A percentile compares a stretch with the other conserved stretches of the same genome.
These are phyloP conservation scores for Philopotamus ludificatus DNA, from an alignment of 1,140 invertebrate genomes.

Conservation along the genomic window DNA sequence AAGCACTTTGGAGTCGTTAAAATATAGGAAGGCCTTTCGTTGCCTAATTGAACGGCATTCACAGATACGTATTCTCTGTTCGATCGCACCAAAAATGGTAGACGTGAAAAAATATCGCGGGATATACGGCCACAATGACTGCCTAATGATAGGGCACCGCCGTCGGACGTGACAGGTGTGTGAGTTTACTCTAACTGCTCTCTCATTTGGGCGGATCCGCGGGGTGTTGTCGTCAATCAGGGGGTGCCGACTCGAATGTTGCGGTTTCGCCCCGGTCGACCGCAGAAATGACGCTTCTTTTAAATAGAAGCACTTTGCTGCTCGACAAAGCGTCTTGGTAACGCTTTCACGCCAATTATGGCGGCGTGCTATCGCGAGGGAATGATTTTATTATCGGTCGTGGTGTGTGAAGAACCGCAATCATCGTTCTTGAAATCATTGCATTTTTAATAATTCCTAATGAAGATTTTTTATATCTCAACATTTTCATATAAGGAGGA, in stretches of 20 bases:
- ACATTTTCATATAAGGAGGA: no score
- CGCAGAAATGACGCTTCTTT: no score
- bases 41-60: constrained; percentile 31
- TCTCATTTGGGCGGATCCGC: constrained; percentile 33
- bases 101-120: constrained; percentile 5
- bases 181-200: constrained; percentile 37
- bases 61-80: constrained; percentile 19
- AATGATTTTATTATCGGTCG: no score
- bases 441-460: no score
- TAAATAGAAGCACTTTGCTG: no score
- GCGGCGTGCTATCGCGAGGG: no score
- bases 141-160: constrained; percentile 35
- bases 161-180: constrained; percentile 40
- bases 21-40: constrained; percentile 11
- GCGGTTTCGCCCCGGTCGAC: no score
- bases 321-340: no score
- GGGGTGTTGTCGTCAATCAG: background rate
- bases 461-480: no score
- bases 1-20: constrained; percentile 30
- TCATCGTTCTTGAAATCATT: no score
- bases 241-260: background rate
- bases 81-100: background rate
- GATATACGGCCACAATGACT: constrained; percentile 32
- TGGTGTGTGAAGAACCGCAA: no score
- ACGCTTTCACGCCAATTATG: no score